phyloP scores from a whole-genome alignment of 2,797 vertebrate genomes.

The Chaetophractus vellerosus region DNA sequence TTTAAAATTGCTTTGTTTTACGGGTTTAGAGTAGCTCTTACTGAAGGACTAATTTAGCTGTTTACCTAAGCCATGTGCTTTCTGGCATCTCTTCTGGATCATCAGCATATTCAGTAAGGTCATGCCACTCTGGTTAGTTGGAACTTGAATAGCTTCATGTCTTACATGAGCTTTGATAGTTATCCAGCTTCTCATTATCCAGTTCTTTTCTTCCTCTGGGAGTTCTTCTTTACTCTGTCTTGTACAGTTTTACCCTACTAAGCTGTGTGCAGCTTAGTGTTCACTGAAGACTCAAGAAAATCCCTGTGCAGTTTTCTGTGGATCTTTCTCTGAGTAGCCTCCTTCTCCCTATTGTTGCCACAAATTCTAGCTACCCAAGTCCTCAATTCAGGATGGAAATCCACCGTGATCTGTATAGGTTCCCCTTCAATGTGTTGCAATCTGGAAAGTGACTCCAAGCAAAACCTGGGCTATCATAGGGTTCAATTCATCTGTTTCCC shows the following conservation, averaged over 20 bases:
- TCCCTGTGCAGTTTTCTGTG: neutral
- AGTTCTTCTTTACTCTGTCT: constrained; percentile 7
- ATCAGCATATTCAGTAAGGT: neutral
- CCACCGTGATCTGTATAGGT: neutral
- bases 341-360: neutral
- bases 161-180: neutral
- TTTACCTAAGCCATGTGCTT: neutral
- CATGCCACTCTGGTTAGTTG: neutral
- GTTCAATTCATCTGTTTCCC: neutral
- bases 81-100: neutral
- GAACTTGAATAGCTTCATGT: neutral
- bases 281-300: neutral
- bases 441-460: neutral
- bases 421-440: neutral
- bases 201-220: neutral
- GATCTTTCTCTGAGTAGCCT: neutral
- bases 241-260: neutral
- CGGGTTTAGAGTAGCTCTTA: neutral
- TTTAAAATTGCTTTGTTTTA: neutral
- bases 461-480: neutral
- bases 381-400: neutral
- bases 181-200: neutral
- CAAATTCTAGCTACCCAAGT: neutral
- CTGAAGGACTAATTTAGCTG: neutral
- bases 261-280: neutral